A percentile compares a stretch with the other conserved stretches of the same genome.
Conservation (phyloP, 2,113 vertebrate genomes). For the Oncorhynchus clarkii region DNA sequence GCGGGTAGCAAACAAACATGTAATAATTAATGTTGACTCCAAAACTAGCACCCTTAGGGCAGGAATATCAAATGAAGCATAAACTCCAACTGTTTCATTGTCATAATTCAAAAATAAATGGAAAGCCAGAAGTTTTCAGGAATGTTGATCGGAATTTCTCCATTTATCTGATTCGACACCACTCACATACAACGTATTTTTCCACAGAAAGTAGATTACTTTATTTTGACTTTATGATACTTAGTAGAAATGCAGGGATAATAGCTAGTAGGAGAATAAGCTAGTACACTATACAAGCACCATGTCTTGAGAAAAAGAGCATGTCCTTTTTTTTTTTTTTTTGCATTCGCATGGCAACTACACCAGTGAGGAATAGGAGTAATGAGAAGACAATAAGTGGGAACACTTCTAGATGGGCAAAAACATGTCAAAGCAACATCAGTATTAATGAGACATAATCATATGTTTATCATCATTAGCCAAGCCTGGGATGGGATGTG, state of each 20-base stretch:
- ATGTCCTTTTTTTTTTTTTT: neutral
- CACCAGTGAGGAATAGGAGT: neutral
- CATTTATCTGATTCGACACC: neutral
- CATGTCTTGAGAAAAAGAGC: neutral
- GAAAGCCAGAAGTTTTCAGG: neutral
- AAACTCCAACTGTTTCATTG: neutral
- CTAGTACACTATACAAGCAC: too few relatives aligned
- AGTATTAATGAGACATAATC: conserved; percentile 64
- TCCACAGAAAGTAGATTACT: neutral
- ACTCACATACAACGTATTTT: neutral
- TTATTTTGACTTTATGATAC: neutral
- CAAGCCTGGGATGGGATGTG: conserved; percentile 52
- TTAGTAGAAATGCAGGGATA: neutral
- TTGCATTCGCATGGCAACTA: neutral
- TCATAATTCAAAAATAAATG: neutral
- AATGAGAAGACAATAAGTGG: neutral
- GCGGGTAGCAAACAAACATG: too few relatives aligned
- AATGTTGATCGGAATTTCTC: neutral
- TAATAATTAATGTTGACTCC: neutral
- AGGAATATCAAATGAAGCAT: neutral
- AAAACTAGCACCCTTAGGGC: neutral
- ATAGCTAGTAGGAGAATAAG: neutral
- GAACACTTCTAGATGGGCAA: conserved; percentile 42
- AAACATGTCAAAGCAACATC: conserved; percentile 60
- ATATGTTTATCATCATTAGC: conserved; percentile 69